Conservation (phyloP, 2,797 vertebrate species). For the Semaprochilodus insignis region DNA sequence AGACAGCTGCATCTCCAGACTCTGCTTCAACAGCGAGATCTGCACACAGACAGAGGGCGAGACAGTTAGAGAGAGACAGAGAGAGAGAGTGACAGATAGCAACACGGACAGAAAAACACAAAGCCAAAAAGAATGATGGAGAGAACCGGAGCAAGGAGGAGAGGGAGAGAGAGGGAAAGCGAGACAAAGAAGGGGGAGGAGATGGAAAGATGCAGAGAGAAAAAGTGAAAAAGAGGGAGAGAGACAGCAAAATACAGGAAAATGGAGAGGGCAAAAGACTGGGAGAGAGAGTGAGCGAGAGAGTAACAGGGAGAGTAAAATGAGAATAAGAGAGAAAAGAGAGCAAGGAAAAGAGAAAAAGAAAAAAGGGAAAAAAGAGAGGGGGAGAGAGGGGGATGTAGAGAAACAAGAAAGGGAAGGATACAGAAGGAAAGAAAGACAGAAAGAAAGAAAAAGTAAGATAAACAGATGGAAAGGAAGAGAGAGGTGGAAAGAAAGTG, state of each 20-base stretch:
- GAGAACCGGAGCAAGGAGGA: too few relatives aligned
- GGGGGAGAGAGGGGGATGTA: background rate
- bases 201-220: too few relatives aligned
- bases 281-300: too few relatives aligned
- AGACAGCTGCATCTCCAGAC: constrained; percentile 96
- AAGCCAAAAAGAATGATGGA: too few relatives aligned
- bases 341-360: background rate
- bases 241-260: too few relatives aligned
- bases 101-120: background rate
- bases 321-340: constrained; percentile 2
- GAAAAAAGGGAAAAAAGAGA: background rate
- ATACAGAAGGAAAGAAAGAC: background rate
- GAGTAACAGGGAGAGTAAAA: too few relatives aligned
- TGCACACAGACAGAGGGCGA: constrained; percentile 59
- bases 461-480: constrained; percentile 10
- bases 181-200: too few relatives aligned
- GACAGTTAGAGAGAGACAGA: too few relatives aligned
- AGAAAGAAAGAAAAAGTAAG: background rate
- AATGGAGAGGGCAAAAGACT: too few relatives aligned
- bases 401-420: background rate
- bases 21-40: constrained; percentile 97
- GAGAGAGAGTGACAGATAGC: too few relatives aligned
- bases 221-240: too few relatives aligned
- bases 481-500: background rate
- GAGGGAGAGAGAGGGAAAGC: too few relatives aligned